These are phyloP conservation scores for Abrostola tripartita DNA, from an alignment of 2,888 invertebrate genomes.

Conservation along the genomic window DNA sequence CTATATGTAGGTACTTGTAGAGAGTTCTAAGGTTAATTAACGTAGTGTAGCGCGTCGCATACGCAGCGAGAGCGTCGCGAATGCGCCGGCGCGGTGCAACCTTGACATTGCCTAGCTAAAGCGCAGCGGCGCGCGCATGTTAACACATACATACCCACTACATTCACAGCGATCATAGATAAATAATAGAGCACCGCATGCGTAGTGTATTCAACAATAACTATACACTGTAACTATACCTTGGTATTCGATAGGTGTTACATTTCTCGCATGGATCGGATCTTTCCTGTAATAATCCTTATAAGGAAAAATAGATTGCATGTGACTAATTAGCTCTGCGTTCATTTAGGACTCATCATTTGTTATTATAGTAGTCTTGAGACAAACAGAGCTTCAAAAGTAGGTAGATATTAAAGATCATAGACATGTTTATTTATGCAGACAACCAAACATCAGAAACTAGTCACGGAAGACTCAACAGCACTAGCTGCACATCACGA, in stretches of 20 bases:
- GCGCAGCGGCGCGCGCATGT: constrained; percentile 14
- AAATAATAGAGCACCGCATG: constrained; percentile 25
- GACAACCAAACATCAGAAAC: too few species aligned
- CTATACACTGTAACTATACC: neutral
- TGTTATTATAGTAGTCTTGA: too few species aligned
- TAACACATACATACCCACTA: constrained; percentile 7
- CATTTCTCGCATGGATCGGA: neutral
- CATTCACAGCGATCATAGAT: constrained; percentile 19
- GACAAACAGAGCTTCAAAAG: too few species aligned
- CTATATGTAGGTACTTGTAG: neutral
- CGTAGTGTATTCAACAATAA: constrained; percentile 8
- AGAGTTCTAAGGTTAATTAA: constrained; percentile 6
- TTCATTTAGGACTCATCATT: neutral
- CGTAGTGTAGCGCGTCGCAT: constrained; percentile 2
- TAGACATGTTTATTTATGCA: too few species aligned
- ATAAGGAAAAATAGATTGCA: neutral
- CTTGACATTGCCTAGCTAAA: constrained; percentile 49
- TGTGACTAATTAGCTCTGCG: neutral
- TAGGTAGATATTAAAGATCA: too few species aligned
- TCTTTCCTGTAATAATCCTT: neutral
- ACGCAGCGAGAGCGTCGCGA: constrained; percentile 19
- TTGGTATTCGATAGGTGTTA: neutral
- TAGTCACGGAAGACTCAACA: too few species aligned
- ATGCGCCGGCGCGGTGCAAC: constrained; percentile 40
- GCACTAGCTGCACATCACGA: too few species aligned